Evolutionary conservation across 2,888 invertebrate species (phyloP).

Genomic region (Zaprionus lineosus): DNA sequence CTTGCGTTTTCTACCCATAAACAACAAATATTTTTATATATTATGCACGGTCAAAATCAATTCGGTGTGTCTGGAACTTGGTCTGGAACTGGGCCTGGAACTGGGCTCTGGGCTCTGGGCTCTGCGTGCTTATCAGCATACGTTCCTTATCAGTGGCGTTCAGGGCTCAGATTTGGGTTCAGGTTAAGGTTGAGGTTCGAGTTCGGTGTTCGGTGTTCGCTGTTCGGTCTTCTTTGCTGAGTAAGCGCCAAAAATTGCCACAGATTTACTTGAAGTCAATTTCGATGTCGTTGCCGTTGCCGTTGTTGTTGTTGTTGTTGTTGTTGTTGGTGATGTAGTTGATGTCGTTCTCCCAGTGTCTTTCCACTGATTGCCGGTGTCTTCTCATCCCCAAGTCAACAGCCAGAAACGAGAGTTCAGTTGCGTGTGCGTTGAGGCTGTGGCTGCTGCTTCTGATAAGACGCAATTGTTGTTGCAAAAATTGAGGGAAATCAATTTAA

Average conservation of each 20-base stretch:
- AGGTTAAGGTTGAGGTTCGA: conserved; percentile 8
- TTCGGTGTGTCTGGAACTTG: conserved; percentile 38
- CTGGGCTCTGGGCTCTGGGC: too few species aligned
- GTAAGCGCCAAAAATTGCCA: conserved; percentile 52
- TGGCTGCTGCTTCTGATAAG: conserved; percentile 34
- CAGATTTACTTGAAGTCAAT: conserved; percentile 49
- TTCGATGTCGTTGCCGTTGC: conserved; percentile 12
- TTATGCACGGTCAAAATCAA: conserved; percentile 69
- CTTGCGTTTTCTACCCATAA: conserved; percentile 83
- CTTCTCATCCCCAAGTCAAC: conserved; percentile 53
- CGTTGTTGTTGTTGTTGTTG: conserved; percentile 15
- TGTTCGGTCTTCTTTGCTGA: conserved; percentile 51
- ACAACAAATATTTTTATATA: conserved; percentile 75
- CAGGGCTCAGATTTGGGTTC: conserved; percentile 42
- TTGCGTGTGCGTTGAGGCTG: conserved; percentile 28
- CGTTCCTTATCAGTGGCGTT: conserved; percentile 60
- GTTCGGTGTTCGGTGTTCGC: conserved; percentile 1
- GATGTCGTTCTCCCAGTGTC: conserved; percentile 48
- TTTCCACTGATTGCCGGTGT: conserved; percentile 41
- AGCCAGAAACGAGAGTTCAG: conserved; percentile 32
- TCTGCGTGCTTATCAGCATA: conserved; percentile 64
- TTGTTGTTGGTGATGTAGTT: conserved; percentile 31
- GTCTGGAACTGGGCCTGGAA: conserved; percentile 25
- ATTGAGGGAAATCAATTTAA: conserved; percentile 31
- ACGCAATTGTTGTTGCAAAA: conserved; percentile 34